These are phyloP conservation scores for Meloidogyne exigua DNA, from an alignment of 1,140 invertebrate genomes.

Conservation along the genomic window DNA sequence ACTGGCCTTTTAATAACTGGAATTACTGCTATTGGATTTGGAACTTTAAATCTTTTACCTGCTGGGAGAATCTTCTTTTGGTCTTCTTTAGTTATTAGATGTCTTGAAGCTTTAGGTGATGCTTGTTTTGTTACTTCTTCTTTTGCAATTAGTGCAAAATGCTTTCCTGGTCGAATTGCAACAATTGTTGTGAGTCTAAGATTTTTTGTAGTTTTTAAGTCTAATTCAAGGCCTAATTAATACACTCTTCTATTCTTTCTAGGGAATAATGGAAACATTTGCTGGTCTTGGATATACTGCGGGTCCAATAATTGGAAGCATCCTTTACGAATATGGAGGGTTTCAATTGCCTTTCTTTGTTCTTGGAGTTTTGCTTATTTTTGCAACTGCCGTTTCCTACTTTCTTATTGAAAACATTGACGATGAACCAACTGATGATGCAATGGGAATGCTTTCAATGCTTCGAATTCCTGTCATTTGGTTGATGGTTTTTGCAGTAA, in stretches of 20 bases:
- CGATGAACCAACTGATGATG: conserved; percentile 66
- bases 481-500: conserved; percentile 57
- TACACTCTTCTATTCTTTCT: too few relatives aligned
- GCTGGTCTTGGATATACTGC: conserved; percentile 75
- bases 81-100: conserved; percentile 80
- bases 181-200: conserved; percentile 72
- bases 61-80: conserved; percentile 79
- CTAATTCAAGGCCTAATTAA: too few relatives aligned
- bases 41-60: conserved; percentile 75
- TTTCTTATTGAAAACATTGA: conserved; percentile 71
- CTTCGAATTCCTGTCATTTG: conserved; percentile 55
- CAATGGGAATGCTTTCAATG: conserved; percentile 51
- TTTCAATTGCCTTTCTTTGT: conserved; percentile 82
- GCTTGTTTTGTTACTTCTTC: conserved; percentile 85
- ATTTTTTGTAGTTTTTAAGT: not conserved
- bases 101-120: conserved; percentile 82
- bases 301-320: conserved; percentile 60
- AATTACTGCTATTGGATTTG: conserved; percentile 66
- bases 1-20: conserved; percentile 81
- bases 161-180: conserved; percentile 84
- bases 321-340: conserved; percentile 70
- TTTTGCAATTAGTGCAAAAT: conserved; percentile 87
- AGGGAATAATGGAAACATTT: conserved; percentile 83
- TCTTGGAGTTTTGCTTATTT: conserved; percentile 75
- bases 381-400: conserved; percentile 75